Evolutionary conservation across 2,113 vertebrate genomes (phyloP).

Genomic region (Trematomus loennbergii): DNA sequence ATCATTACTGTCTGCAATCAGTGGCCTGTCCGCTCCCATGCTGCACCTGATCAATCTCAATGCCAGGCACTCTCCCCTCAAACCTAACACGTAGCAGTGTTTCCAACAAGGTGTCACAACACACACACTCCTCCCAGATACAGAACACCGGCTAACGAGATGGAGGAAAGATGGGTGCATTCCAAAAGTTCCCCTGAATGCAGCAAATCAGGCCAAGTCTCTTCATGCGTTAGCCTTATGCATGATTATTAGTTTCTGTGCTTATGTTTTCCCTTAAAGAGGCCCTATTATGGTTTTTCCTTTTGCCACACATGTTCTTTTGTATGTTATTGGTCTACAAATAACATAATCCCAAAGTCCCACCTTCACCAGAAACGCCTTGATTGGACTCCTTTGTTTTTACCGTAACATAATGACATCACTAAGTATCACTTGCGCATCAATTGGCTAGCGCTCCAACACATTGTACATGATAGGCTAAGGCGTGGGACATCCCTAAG

Average conservation of each 20-base stretch:
- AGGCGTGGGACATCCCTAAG: too few species aligned
- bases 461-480: too few species aligned
- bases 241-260: background rate
- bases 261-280: background rate
- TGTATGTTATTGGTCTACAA: too few species aligned
- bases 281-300: too few species aligned
- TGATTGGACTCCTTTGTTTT: too few species aligned
- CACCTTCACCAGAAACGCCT: too few species aligned
- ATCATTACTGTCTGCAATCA: constrained; percentile 60
- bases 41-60: constrained; percentile 55
- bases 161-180: background rate
- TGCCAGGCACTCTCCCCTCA: background rate
- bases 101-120: constrained; percentile 12
- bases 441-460: too few species aligned
- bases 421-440: too few species aligned
- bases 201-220: background rate
- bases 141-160: background rate
- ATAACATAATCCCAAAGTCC: too few species aligned
- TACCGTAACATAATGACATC: too few species aligned
- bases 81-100: background rate
- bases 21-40: constrained; percentile 47
- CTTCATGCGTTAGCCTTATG: background rate
- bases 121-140: background rate
- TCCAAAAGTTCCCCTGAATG: background rate
- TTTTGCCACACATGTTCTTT: too few species aligned